These are phyloP conservation scores for Trisateles emortualis DNA, from an alignment of 2,888 invertebrate species.

Conservation along the genomic window DNA sequence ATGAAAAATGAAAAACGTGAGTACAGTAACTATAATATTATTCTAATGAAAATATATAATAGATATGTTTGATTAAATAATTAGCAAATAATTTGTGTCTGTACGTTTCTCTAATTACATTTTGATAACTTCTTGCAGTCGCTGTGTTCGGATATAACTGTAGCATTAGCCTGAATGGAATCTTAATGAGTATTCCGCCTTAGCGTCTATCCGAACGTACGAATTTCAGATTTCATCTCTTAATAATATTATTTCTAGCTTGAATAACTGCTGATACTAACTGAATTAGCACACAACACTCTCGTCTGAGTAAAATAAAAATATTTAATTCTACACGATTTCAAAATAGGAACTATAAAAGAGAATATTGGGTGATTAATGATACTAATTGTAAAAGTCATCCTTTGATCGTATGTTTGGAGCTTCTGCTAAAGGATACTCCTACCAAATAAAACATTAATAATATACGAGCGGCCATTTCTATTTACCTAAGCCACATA, in stretches of 20 bases:
- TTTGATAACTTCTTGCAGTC: constrained; percentile 45
- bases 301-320: too few species aligned
- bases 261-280: too few species aligned
- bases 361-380: constrained; percentile 3
- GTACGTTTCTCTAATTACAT: constrained; percentile 39
- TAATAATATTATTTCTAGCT: too few species aligned
- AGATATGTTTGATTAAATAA: neutral
- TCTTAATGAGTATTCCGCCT: constrained; percentile 45
- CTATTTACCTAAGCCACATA: constrained; percentile 37
- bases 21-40: too few species aligned
- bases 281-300: too few species aligned
- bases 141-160: constrained; percentile 32
- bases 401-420: constrained; percentile 8
- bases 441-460: constrained; percentile 21
- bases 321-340: too few species aligned
- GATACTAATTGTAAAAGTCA: constrained; percentile 20
- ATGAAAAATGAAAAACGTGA: too few species aligned
- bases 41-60: too few species aligned
- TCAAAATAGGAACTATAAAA: too few species aligned
- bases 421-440: constrained; percentile 2
- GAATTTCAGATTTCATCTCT: neutral
- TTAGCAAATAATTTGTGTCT: neutral
- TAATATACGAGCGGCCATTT: constrained; percentile 29
- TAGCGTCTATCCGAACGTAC: constrained; percentile 25
- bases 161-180: constrained; percentile 45